Evolutionary conservation across 2,888 invertebrate genomes (phyloP), one percentile per base, ranked within the genome.

Genomic region (Dryococelus australis): DNA sequence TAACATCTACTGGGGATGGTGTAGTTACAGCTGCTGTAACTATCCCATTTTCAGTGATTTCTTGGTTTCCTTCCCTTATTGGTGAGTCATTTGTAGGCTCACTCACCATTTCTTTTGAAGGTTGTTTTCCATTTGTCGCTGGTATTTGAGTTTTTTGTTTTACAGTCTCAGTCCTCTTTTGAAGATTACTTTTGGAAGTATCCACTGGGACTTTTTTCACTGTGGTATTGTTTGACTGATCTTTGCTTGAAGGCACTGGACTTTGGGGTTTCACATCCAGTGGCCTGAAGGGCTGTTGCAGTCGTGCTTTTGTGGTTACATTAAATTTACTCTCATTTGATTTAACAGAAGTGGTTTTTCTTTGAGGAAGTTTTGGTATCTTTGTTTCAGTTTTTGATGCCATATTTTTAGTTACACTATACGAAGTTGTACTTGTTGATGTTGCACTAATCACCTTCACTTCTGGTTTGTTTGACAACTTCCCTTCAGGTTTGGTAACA

Each of bases 261-360:
- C 16, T 65, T 65, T 3, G 10, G 65, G 65, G n/a, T n/a, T 65
- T 65, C 65, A 20, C 65, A 65, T 65, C n/a, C 65, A n/a, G 13
- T 65, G 65, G n/a, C n/a, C 8, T 20, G n/a, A 16, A 8, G 16
- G 65, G 65, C 65, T 65, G 65, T 65, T 65, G 65, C 65, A 16
- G 65, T 90, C 90, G 28, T 88, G 83, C 35, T 92, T 93, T 35
- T 92, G 93, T 27, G 90, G 91, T n/a, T 47, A n/a, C 65, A 8
- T n/a, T 65, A n/a, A 24, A 24, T 65, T n/a, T 65, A 51, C 8
- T 51, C 1, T 65, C 65, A n/a, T 65, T 65, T 65, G 65, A 65
- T 65, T 65, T 65, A 65, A 24, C n/a, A 24, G 91, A 89, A 9
- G 91, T 92, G 47, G 92, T 92, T 24, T 93, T 93, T 16, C 92